Conservation (phyloP, 2,113 vertebrate species). For the Sorex fumeus region DNA sequence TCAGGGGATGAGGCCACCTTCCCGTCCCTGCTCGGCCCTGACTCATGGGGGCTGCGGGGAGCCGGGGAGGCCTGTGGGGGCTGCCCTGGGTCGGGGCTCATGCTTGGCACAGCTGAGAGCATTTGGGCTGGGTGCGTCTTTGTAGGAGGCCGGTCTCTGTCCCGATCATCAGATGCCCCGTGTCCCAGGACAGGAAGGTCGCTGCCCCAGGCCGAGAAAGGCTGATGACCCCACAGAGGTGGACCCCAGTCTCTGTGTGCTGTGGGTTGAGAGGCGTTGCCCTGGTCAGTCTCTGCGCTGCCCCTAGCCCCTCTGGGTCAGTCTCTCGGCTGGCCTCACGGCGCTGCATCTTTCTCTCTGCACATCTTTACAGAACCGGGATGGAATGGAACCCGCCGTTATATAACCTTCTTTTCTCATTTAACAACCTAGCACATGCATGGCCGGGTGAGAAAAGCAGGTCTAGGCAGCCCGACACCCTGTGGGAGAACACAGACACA, state of each 20-base stretch:
- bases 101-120: too few relatives aligned
- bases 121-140: not conserved
- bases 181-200: too few relatives aligned
- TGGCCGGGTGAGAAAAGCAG: conserved; percentile 54
- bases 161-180: too few relatives aligned
- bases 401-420: conserved; percentile 39
- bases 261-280: accelerated
- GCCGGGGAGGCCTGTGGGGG: too few relatives aligned
- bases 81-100: not conserved
- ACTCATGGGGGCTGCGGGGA: too few relatives aligned
- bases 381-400: accelerated
- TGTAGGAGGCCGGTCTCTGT: not conserved
- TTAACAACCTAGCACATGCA: not conserved
- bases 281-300: not conserved
- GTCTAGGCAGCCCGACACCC: not conserved
- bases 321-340: not conserved
- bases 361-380: not conserved
- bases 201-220: too few relatives aligned
- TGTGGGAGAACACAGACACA: not conserved
- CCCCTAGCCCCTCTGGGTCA: too few relatives aligned
- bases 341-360: not conserved
- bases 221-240: not conserved
- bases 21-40: not conserved
- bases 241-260: not conserved
- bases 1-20: accelerated